Evolutionary conservation across 1,140 invertebrate species (phyloP), one percentile per base, ranked within the genome.

Genomic region (Sweltsa coloradensis): DNA sequence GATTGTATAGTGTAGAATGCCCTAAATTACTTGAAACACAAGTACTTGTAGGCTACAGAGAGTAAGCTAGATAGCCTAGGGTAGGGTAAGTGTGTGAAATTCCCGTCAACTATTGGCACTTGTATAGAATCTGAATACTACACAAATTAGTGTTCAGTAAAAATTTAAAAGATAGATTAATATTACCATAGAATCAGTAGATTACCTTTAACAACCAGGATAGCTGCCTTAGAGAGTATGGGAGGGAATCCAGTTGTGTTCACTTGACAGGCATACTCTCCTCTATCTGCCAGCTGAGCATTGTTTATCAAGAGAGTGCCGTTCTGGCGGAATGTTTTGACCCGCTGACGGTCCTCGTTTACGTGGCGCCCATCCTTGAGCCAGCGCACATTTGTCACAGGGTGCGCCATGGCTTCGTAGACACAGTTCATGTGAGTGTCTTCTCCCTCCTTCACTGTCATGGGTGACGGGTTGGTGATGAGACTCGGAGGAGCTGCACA

Each of bases 401-500:
- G 77, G 39, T 71, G 70, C 22, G 73, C 67, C 47, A 74, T 73
- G 1, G 75, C 76, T 1, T 64, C 64, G 47, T 79, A 82, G 11
- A 72, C 61, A 59, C 85, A 89, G 3, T 59, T 68, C n/a, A 89
- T 63, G 0, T 68, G 66, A 0, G 72, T 75, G 1, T 64, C 55
- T n/a, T 79, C 73, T 21, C 79, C 81, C 60, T 89, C 85, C 55
- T 81, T 74, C 7, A 79, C 74, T n/a, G 58, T 60, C 4, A 72
- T 47, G 11, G 72, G 67, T 42, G 65, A 58, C 3, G 81, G 85
- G 5, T 71, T 66, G n/a, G 60, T 56, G 16, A 57, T 60, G 36
- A 81, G 67, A 6, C 53, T 60, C 3, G 78, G 75, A 2, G 68
- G 67, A n/a, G 70, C 77, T 78, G 60, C 34, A 54, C 60, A 44